Percentiles rank a stretch among this genome's conserved stretches.
Conservation (phyloP, 2,797 vertebrate genomes). For the Rallus crepitans region DNA sequence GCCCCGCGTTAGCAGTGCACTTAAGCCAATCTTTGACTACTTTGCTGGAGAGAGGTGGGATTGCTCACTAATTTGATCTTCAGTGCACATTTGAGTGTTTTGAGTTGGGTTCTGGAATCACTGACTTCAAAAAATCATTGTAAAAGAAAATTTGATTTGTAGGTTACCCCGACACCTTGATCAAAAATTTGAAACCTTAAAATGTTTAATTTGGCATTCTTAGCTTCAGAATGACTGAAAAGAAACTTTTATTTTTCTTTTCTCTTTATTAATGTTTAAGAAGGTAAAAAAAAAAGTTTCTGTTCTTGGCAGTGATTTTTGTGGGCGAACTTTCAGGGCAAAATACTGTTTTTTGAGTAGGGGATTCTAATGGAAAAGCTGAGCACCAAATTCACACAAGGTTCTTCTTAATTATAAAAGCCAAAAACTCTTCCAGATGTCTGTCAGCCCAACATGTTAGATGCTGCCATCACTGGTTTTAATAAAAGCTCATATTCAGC, state of each 20-base stretch:
- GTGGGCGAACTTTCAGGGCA: not conserved
- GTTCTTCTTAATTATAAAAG: constrained; percentile 53
- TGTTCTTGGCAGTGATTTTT: constrained; percentile 9
- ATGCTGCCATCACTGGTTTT: constrained; percentile 62
- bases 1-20: not conserved
- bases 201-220: constrained; percentile 30
- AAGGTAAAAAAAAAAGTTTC: not conserved
- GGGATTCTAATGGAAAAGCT: constrained; percentile 61
- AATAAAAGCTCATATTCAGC: constrained; percentile 61
- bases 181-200: constrained; percentile 22
- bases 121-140: not conserved
- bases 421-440: constrained; percentile 66
- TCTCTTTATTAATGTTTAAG: too few relatives aligned
- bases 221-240: not conserved
- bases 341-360: not conserved
- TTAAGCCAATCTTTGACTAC: not conserved
- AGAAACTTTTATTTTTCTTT: not conserved
- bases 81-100: not conserved
- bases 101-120: not conserved
- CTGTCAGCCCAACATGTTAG: constrained; percentile 24
- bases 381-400: constrained; percentile 59
- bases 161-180: not conserved
- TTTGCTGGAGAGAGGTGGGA: not conserved
- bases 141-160: not conserved
- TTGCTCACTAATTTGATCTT: not conserved